A percentile compares a stretch with the other conserved stretches of the same genome.
Conservation (phyloP, 92 coral and sea anemone genomes). For the Palythoa grandis region DNA sequence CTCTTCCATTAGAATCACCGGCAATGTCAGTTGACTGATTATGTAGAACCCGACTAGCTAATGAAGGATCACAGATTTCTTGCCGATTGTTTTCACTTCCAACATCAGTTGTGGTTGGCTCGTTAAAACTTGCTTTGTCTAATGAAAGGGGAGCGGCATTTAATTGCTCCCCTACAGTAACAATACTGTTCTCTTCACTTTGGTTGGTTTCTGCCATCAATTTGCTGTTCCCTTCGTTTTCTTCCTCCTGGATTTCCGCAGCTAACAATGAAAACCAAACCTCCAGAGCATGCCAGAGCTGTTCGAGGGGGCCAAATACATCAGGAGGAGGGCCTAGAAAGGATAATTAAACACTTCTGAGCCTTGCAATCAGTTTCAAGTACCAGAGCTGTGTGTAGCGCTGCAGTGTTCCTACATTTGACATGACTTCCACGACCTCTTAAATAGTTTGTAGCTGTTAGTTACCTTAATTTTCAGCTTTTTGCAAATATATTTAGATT, state of each 20-base stretch:
- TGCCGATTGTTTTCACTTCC: not conserved
- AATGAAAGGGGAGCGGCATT: too few relatives aligned
- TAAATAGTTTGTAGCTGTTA: too few relatives aligned
- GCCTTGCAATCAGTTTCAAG: not conserved
- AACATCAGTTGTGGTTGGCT: not conserved
- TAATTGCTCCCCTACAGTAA: too few relatives aligned
- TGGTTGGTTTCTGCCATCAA: not conserved
- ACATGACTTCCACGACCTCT: too few relatives aligned
- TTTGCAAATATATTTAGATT: too few relatives aligned
- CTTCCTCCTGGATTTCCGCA: conserved; percentile 56
- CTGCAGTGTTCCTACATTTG: too few relatives aligned
- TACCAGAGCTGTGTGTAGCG: too few relatives aligned
- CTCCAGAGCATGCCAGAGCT: conserved; percentile 64
- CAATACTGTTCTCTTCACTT: too few relatives aligned
- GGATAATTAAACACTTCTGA: not conserved
- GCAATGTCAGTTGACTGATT: not conserved
- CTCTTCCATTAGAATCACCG: not conserved
- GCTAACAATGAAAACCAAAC: conserved; percentile 56
- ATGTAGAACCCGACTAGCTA: not conserved
- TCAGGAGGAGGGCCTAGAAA: conserved; percentile 39
- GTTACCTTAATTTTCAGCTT: too few relatives aligned
- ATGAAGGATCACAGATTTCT: not conserved
- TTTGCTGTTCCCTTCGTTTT: conserved; percentile 40
- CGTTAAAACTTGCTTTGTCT: not conserved
- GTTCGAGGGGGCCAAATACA: conserved; percentile 58